Base-by-base conservation (phyloP, 2,113 vertebrate species). In the Anguilla rostrata region DNA sequence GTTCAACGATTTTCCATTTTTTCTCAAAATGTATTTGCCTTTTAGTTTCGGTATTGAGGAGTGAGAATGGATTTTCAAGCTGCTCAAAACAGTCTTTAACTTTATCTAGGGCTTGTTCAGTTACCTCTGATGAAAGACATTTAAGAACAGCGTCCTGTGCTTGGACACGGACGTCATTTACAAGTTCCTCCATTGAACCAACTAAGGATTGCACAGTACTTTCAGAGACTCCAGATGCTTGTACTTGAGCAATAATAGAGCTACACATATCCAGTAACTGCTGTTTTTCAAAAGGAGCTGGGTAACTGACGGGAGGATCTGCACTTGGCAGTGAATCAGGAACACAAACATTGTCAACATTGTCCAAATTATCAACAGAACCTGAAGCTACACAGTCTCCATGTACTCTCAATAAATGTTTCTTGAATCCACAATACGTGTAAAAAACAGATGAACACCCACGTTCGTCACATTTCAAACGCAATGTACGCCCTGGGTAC, bases 121-220 rank as follows among this genome's bases (percentile, higher is more conserved):
- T 34, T 34, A 34, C 34, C 34, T 34, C 34, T 34, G 34, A 34
- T 34, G 34, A 34, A 34, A 34, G 34, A 34, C 34, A 34, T 34
- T 34, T 34, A 66, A 86, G 18, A 83, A 89, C 53, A 81, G 81
- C 57, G 26, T 89, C 75, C 39, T 81, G n/a, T 83, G 82, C 84
- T 81, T 83, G 56, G 20, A n/a, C 43, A 87, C 87, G 81, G n/a
- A 86, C 12, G 57, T 84, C 84, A 86, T 87, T 75, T 14, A 84
- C 84, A 66, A 87, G 41, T 46, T 90, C 82, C 78, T 87, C 63
- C 87, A 86, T 87, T 86, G 84, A 87, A 86, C 84, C 78, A 90
- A 79, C 87, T 83, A 90, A 88, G 86, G 40, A 88, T 20, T 88
- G 86, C 49, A 87, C 89, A 82, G 87, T 90, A 78, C 49, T 87